Evolutionary conservation across 2,888 invertebrate genomes (phyloP), one percentile per base, ranked within the genome.

Genomic region (Thereva nobilitata): DNA sequence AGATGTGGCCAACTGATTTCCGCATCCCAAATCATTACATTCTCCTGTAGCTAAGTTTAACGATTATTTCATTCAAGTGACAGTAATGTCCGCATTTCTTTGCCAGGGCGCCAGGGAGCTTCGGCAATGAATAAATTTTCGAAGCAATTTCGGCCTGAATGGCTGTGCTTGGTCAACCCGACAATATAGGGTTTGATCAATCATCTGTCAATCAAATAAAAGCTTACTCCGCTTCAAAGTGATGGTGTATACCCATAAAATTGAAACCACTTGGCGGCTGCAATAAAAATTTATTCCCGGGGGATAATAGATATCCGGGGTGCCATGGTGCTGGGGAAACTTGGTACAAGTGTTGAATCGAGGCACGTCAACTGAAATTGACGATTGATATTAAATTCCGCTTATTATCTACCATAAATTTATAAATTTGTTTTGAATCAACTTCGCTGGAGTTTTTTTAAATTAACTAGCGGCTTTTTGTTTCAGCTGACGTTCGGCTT

Each of bases 191-290:
- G 23, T 23, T 53, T 53, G 37, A 53, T 53, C 53, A 53, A 53
- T 53, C 53, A 53, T 53, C 53, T 53, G 53, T 53, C 53, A 53
- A 53, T 53, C 53, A 53, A 53, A 38, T 53, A 40, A 53, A 53
- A 53, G 38, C n/a, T n/a, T 5, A 38, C n/a, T 53, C 53, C 10
- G 5, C n/a, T n/a, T 53, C 38, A 8, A n/a, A 52, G 53, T 38
- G 38, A 53, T 47, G 50, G 10, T 56, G 61, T 45, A 61, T 23
- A 45, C 50, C 42, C 66, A 61, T 67, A 67, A 59, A 67, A 67
- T 54, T 54, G 66, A 67, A 67, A 67, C 59, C 59, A 61, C 54
- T 67, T 67, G 66, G 66, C 50, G 34, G 59, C 45, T 52, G 61
- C 66, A 67, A 61, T 67, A 67, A 67, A 67, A 67, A 67, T 49